Percentiles rank a stretch among this genome's conserved stretches.
Conservation (phyloP, 2,113 vertebrate genomes). For the Caloenas nicobarica region DNA sequence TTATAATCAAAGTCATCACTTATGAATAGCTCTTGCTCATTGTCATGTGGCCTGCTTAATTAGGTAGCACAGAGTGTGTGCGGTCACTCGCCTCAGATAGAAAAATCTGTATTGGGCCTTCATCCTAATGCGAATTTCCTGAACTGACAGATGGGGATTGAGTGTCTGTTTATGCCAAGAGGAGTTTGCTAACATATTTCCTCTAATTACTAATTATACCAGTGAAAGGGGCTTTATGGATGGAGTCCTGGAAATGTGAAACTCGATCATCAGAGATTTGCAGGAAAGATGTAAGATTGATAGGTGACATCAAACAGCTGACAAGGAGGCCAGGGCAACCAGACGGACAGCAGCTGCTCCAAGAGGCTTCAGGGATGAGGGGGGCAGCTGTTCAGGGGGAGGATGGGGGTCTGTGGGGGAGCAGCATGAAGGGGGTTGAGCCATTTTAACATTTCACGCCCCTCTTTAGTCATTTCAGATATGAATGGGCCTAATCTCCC, state of each 20-base stretch:
- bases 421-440: not conserved
- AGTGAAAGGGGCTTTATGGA: conserved; percentile 71
- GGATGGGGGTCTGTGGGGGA: not conserved
- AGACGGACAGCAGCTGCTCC: conserved; percentile 74
- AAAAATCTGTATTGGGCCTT: conserved; percentile 23
- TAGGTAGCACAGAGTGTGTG: not conserved
- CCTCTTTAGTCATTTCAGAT: conserved; percentile 37
- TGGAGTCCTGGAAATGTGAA: conserved; percentile 72
- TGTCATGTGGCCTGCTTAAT: conserved; percentile 12
- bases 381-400: not conserved
- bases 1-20: not conserved
- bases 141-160: conserved; percentile 82
- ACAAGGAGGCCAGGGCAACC: conserved; percentile 54
- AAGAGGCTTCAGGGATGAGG: not conserved
- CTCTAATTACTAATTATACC: conserved; percentile 81
- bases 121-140: conserved; percentile 64
- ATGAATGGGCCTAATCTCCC: conserved; percentile 53
- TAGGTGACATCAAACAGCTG: conserved; percentile 80
- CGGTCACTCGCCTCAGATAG: conserved; percentile 8
- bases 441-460: conserved; percentile 21
- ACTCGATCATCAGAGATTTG: conserved; percentile 80
- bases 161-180: conserved; percentile 83
- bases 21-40: not conserved
- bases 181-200: conserved; percentile 74
- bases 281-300: conserved; percentile 78